A percentile compares a stretch with the other conserved stretches of the same genome.
phyloP scores from a whole-genome alignment of 1,140 invertebrate genomes.

The Sycophila sp. region DNA sequence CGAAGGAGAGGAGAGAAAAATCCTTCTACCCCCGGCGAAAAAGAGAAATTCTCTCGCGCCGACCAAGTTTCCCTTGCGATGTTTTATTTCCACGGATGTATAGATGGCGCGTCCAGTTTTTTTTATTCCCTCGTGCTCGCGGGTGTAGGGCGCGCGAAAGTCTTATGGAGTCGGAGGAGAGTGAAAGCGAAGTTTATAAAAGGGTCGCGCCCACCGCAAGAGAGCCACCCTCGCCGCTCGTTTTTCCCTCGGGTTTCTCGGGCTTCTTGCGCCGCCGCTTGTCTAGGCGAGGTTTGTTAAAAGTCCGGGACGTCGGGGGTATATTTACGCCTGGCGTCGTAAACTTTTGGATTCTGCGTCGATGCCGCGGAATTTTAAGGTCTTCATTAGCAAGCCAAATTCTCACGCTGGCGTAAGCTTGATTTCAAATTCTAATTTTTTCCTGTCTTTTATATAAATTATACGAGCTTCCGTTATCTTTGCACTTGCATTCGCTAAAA shows the following conservation, averaged over 20 bases:
- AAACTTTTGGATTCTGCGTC: no score
- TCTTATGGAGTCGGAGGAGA: no score
- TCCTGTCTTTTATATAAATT: no score
- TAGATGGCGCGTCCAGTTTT: neutral
- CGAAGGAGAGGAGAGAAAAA: no score
- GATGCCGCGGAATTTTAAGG: neutral
- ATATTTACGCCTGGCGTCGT: neutral
- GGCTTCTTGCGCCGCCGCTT: neutral
- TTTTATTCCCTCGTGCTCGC: neutral
- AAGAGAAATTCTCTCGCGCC: conserved; percentile 1
- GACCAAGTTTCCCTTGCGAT: conserved; percentile 46
- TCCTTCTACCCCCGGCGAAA: no score
- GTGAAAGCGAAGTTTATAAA: conserved; percentile 54
- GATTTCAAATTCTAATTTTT: no score
- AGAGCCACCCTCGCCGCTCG: conserved; percentile 6
- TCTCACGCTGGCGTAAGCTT: neutral
- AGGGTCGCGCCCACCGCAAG: conserved; percentile 48
- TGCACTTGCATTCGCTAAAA: no score
- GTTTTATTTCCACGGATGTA: conserved; percentile 47
- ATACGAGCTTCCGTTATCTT: conserved; percentile 10
- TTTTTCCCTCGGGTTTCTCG: neutral
- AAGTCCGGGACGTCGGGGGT: neutral
- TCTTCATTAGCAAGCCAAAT: neutral
- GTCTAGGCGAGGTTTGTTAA: neutral
- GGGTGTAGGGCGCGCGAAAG: no score